These are phyloP conservation scores for Aphelocoma californica DNA, from an alignment of 2,797 vertebrate species.

Conservation along the genomic window DNA sequence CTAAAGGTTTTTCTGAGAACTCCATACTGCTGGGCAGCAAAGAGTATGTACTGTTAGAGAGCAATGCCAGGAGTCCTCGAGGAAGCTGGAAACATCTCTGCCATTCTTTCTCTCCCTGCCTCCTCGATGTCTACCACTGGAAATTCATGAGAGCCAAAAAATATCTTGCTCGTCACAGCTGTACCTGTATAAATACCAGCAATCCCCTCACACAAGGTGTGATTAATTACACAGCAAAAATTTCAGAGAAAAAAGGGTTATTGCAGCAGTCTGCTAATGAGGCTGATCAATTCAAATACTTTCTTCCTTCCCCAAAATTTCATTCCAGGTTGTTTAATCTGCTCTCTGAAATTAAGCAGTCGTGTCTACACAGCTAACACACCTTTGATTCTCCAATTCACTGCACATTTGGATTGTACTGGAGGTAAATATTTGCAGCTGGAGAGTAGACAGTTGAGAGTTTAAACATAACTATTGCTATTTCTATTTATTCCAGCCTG, in stretches of 20 bases:
- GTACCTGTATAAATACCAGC: not conserved
- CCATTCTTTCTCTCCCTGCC: not conserved
- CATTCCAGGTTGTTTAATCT: slow-evolving; percentile 67
- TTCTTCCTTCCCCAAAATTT: slow-evolving; percentile 12
- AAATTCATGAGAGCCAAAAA: not conserved
- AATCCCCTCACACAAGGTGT: not conserved
- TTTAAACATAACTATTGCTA: slow-evolving; percentile 44
- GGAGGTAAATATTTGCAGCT: slow-evolving; percentile 72
- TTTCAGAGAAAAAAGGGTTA: not conserved
- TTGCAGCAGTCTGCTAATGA: slow-evolving; percentile 43
- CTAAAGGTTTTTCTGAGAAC: not conserved
- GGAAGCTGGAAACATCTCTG: not conserved
- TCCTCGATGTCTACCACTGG: not conserved
- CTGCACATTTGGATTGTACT: slow-evolving; percentile 53
- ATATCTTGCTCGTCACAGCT: not conserved
- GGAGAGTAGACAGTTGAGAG: not conserved
- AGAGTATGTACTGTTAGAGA: not conserved
- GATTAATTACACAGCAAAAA: slow-evolving; percentile 27
- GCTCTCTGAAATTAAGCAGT: slow-evolving; percentile 71
- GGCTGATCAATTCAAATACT: slow-evolving; percentile 55
- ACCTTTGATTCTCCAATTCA: slow-evolving; percentile 70
- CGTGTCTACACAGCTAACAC: slow-evolving; percentile 68
- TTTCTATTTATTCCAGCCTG: slow-evolving; percentile 19
- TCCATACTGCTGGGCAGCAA: not conserved
- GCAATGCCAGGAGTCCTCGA: not conserved